Base-by-base conservation (phyloP, 2,797 vertebrate genomes). In the Sebastes vulpes region DNA sequence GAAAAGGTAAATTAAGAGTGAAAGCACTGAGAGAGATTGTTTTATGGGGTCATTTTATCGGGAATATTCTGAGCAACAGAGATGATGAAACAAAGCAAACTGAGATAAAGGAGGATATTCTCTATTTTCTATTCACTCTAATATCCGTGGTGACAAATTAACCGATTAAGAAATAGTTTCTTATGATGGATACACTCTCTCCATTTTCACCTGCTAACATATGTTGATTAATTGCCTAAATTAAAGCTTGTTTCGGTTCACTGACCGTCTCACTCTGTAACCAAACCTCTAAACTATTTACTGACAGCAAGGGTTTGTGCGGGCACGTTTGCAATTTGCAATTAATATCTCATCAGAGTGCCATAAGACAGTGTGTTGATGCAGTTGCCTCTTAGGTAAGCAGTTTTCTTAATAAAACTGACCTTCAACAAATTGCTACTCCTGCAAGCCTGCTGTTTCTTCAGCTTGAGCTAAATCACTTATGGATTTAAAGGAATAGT, bases 201-300 rank as follows among this genome's bases (percentile, higher is more conserved):
- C 10, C 1, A 16, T 38, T 46, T 57, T 48, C 2, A 56, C 11
- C 4, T 4, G 1, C 18, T 38, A 61, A 29, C n/a, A 67, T n/a
- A 2, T 73, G 66, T 54, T 58, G 25, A 72, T 75, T 28, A 76
- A 54, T 65, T 59, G 3, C 8, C 26, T 75, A 75, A 46, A 84
- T 88, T 65, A 70, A 54, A 73, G 46, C n/a, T 42, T 23, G 65
- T 32, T 86, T 75, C 29, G 6, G 21, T 32, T 82, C 70, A 56
- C 18, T 54, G 66, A 26, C n/a, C 10, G n/a, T 64, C 25, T 72
- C 42, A 28, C 16, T 73, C 28, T 10, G 14, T 20, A 25, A 53
- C 65, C 61, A 77, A 79, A 66, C 54, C 32, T 76, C 8, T 53
- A 7, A 52, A 65, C 35, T 38, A 58, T 60, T 31, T 52, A 64